phyloP scores from a whole-genome alignment of 2,113 vertebrate species.

The Lophura nycthemera region DNA sequence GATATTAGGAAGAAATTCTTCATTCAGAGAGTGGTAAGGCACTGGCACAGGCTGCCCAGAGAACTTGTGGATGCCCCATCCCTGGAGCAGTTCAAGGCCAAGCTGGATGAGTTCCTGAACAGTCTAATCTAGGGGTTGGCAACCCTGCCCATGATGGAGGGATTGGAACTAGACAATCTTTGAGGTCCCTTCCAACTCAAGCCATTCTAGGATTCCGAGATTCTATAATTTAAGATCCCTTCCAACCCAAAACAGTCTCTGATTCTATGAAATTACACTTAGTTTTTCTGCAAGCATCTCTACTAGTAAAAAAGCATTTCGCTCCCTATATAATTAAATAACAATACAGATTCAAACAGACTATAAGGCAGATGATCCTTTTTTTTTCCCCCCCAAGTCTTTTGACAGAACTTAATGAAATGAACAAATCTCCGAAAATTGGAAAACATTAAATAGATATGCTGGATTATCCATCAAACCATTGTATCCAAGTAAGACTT shows the following conservation, averaged over 20 bases:
- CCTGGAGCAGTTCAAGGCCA: neutral
- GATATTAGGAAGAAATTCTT: neutral
- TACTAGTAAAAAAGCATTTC: neutral
- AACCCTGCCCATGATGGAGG: neutral
- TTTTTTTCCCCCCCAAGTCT: neutral
- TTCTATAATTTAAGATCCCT: no score
- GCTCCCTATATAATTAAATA: neutral
- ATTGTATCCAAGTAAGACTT: neutral
- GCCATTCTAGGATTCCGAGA: neutral
- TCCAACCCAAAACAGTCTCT: neutral
- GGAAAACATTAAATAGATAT: conserved; percentile 3
- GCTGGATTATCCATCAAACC: conserved; percentile 7
- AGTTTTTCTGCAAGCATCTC: neutral
- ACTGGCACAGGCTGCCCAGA: neutral
- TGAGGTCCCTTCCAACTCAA: neutral
- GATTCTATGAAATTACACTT: neutral
- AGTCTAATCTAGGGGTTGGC: neutral
- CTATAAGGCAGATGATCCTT: neutral
- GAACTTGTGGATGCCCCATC: neutral
- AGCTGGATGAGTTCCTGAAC: neutral
- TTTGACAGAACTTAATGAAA: neutral
- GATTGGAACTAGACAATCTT: neutral
- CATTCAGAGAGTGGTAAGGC: neutral
- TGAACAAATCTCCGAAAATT: neutral
- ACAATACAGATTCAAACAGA: neutral